A percentile compares a stretch with the other conserved stretches of the same genome.
phyloP scores from a whole-genome alignment of 2,888 invertebrate genomes.

The Melanostoma scalare region DNA sequence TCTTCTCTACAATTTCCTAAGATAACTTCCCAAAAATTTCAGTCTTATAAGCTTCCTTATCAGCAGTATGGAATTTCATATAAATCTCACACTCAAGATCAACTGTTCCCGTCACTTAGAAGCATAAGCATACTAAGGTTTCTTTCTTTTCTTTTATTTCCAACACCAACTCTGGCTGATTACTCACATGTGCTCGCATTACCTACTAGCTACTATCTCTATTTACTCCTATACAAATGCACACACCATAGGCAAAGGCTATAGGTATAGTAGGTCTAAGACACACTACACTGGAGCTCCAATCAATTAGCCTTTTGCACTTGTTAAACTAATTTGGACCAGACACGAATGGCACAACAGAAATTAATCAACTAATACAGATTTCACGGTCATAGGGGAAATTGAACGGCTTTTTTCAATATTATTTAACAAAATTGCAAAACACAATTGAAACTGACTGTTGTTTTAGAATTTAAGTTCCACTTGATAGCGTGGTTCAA shows the following conservation, averaged over 20 bases:
- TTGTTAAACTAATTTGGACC: constrained; percentile 36
- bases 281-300: constrained; percentile 29
- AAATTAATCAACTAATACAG: constrained; percentile 47
- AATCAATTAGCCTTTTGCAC: constrained; percentile 64
- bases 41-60: constrained; percentile 47
- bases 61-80: constrained; percentile 45
- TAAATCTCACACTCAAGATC: constrained; percentile 62
- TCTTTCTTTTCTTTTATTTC: constrained; percentile 34
- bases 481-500: constrained; percentile 58
- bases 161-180: constrained; percentile 20
- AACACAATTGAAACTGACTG: constrained; percentile 46
- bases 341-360: constrained; percentile 51
- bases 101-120: constrained; percentile 35
- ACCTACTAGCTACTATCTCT: constrained; percentile 33
- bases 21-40: constrained; percentile 2
- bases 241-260: constrained; percentile 45
- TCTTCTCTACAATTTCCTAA: constrained; percentile 16
- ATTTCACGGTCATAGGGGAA: constrained; percentile 58
- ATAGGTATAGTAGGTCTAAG: constrained; percentile 17
- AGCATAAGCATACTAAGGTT: constrained; percentile 27
- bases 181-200: constrained; percentile 35
- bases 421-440: constrained; percentile 18
- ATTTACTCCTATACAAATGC: constrained; percentile 26
- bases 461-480: constrained; percentile 44
- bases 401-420: constrained; percentile 45